Base-by-base conservation (phyloP, 2,888 invertebrate species). In the Syritta pipiens region DNA sequence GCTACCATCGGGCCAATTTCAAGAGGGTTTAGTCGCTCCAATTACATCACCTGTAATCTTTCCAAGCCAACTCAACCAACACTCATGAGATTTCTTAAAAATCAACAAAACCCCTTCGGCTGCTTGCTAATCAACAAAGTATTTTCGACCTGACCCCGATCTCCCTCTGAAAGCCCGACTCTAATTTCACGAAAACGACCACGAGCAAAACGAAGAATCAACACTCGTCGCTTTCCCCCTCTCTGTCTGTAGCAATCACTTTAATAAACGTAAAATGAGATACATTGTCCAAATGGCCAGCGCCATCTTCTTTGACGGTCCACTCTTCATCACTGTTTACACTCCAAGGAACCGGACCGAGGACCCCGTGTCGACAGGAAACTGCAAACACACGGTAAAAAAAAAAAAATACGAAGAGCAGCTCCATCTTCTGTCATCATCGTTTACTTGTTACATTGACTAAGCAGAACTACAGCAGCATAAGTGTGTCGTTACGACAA, bases 371-470 rank as follows among this genome's bases (percentile, higher is more conserved):
- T 7, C 28, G 7, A 28, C 30, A 20, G 19, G 17, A 9, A 7
- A 14, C 17, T 17, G 28, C 28, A n/a, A 28, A 57, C 5, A 46
- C 9, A 7, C 2, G 7, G 6, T 35, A 6, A 10, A n/a, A 20
- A 10, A 49, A 48, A 48, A 19, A 53, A 46, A 26, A 46, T n/a
- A n/a, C n/a, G n/a, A n/a, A n/a, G n/a, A n/a, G n/a, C n/a, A 53
- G 24, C 14, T 9, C 30, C 49, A 26, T 55, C 22, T 62, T 62
- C 35, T 42, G 55, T 76, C 63, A 69, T 76, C 63, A 63, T 51
- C 42, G 63, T 76, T 76, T 63, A 76, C 76, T 63, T 69, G 57
- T 77, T 71, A 51, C 37, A 62, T 68, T 68, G 55, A 62, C 30
- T 20, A 60, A 74, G 67, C 59, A 67, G 67, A 60, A 40, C 68